Evolutionary conservation across 2,888 invertebrate species (phyloP).

Genomic region (Agrilus cyanescens): DNA sequence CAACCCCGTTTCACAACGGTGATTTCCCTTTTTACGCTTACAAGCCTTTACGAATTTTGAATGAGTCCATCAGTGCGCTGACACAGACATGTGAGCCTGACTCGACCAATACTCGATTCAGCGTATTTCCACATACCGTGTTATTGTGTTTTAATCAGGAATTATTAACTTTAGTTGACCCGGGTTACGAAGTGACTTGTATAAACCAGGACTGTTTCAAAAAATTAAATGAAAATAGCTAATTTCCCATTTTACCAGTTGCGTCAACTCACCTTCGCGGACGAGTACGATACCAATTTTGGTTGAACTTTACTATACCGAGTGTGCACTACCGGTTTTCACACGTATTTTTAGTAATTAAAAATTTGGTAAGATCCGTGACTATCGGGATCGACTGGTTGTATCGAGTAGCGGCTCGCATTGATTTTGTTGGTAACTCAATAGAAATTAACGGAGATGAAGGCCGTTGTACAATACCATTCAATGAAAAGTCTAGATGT

Average conservation of each 20-base stretch:
- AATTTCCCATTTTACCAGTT: conserved; percentile 11
- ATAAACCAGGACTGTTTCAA: conserved; percentile 9
- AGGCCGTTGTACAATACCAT: no score
- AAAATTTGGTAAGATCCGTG: conserved; percentile 12
- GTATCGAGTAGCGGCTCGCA: conserved; percentile 1
- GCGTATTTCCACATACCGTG: no score
- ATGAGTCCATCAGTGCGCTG: no score
- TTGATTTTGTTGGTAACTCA: conserved; percentile 5
- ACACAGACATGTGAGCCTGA: no score
- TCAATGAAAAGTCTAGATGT: no score
- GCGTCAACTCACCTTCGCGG: conserved; percentile 8
- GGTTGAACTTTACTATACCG: conserved; percentile 3
- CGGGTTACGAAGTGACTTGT: conserved; percentile 14
- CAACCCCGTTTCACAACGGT: no score
- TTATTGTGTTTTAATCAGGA: no score
- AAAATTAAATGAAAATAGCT: neutral
- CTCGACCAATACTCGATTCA: no score
- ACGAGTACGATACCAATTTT: conserved; percentile 8
- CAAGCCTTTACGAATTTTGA: no score
- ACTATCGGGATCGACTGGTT: conserved; percentile 13
- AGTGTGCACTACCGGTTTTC: neutral
- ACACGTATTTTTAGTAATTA: conserved; percentile 11
- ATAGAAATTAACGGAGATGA: neutral
- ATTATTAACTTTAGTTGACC: conserved; percentile 10
- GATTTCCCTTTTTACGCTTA: no score